Evolutionary conservation across 2,113 vertebrate genomes (phyloP), one percentile per base, ranked within the genome.

Genomic region (Tupaia chinensis): DNA sequence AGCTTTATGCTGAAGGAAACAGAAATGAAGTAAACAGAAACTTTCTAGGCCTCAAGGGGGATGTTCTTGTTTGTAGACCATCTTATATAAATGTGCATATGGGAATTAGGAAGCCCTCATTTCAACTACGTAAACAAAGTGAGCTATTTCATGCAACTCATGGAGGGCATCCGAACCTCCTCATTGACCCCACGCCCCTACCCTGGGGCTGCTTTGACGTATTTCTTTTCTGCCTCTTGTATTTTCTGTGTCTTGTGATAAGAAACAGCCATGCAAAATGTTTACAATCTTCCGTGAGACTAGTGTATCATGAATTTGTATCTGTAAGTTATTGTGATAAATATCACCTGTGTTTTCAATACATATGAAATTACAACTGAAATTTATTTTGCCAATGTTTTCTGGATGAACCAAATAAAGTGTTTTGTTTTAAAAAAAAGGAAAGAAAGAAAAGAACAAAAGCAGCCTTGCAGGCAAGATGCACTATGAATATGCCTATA

Each of bases 21-120:
- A 80, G 76, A 94, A 88, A 56, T 11, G 27, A 90, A 93, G 15
- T 58, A 74, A 87, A 90, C 3, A 77, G 68, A 92, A 89, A 83
- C 12, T 73, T 94, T 34, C n/a, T 61, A 78, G 68, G 61, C 20
- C 53, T 89, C 19, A 22, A 69, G 72, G 65, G 72, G 2, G 79
- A 74, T 25, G 27, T 72, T 60, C 56, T 95, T 61, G 78, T 78
- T 93, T 81, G 66, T 61, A 17, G 44, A 90, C 77, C 34, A 23
- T 87, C 58, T 84, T 90, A 54, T 32, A 74, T 69, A 86, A 85
- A 83, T 32, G 74, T 91, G 22, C n/a, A 34, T 14, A 34, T 14
- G 44, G 68, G 44, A 85, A 86, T 53, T n/a, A 53, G 25, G 44
- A 79, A 82, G 70, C 66, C 60, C 65, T 72, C 14, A 80, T 58